phyloP scores from a whole-genome alignment of 2,113 vertebrate genomes.

The Caracal caracal region DNA sequence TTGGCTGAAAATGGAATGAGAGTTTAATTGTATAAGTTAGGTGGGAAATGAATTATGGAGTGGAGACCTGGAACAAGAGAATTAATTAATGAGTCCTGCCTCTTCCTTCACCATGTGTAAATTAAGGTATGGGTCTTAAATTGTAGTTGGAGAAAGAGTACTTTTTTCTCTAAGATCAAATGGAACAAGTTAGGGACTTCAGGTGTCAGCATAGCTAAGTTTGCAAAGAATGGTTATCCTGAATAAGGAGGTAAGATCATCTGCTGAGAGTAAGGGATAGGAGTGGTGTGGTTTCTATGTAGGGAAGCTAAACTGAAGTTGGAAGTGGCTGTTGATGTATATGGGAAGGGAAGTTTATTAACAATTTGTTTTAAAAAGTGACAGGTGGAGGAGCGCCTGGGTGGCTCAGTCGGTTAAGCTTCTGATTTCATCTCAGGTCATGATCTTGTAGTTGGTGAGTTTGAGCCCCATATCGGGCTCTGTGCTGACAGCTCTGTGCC shows the following conservation, averaged over 20 bases:
- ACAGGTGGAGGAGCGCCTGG: not conserved
- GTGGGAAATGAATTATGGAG: not conserved
- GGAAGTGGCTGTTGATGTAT: not conserved
- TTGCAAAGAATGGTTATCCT: not conserved
- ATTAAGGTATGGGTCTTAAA: constrained; percentile 16
- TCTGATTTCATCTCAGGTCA: not conserved
- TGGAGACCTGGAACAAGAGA: not conserved
- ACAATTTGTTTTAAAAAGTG: constrained; percentile 24
- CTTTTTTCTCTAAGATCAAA: not conserved
- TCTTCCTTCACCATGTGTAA: not conserved
- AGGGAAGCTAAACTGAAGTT: constrained; percentile 22
- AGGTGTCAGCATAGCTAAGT: not conserved
- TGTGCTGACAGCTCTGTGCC: not conserved
- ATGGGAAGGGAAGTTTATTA: not conserved
- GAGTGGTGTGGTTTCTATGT: not conserved
- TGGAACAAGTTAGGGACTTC: not conserved
- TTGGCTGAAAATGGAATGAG: not conserved
- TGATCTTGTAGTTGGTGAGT: not conserved
- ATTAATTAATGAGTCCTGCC: not conserved
- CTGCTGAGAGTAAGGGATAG: not conserved
- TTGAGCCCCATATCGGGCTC: not conserved
- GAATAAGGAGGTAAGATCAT: not conserved
- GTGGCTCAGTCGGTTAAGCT: not conserved
- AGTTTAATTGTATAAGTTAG: not conserved
- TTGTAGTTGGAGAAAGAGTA: constrained; percentile 10